Conservation (phyloP, 2,113 vertebrate genomes). For the Aix galericulata region DNA sequence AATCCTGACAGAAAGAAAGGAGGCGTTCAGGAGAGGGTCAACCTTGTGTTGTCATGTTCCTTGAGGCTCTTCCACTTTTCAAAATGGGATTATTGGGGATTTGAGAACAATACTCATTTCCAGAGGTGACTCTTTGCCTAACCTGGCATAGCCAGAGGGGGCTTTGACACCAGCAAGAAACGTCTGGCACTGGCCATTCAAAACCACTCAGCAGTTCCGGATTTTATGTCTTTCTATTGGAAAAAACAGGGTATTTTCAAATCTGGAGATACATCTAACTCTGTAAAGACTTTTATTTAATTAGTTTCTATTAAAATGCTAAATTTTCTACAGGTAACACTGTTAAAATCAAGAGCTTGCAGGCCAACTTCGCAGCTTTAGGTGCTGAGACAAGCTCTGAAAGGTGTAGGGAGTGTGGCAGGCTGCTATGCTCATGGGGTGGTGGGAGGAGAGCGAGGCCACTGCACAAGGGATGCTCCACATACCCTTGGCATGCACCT, state of each 20-base stretch:
- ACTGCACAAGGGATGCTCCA: fast-evolving
- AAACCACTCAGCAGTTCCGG: neutral
- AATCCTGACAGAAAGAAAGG: constrained; percentile 78
- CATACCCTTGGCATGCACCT: neutral
- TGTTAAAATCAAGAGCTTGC: neutral
- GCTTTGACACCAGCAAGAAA: neutral
- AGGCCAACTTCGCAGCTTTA: neutral
- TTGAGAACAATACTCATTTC: fast-evolving
- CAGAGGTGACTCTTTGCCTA: neutral
- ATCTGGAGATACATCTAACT: neutral
- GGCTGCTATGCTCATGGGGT: neutral
- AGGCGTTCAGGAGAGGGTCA: neutral
- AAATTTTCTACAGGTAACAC: neutral
- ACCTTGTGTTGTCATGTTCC: neutral
- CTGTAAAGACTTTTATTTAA: neutral
- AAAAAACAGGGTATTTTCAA: neutral
- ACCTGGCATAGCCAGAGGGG: neutral
- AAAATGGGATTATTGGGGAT: neutral
- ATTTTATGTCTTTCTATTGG: neutral
- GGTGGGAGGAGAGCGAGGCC: neutral
- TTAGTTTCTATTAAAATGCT: neutral
- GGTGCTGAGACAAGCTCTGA: neutral
- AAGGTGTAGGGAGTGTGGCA: neutral
- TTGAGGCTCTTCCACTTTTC: fast-evolving
- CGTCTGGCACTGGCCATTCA: neutral